phyloP scores from a whole-genome alignment of 2,797 vertebrate genomes.

The Chelon auratus region DNA sequence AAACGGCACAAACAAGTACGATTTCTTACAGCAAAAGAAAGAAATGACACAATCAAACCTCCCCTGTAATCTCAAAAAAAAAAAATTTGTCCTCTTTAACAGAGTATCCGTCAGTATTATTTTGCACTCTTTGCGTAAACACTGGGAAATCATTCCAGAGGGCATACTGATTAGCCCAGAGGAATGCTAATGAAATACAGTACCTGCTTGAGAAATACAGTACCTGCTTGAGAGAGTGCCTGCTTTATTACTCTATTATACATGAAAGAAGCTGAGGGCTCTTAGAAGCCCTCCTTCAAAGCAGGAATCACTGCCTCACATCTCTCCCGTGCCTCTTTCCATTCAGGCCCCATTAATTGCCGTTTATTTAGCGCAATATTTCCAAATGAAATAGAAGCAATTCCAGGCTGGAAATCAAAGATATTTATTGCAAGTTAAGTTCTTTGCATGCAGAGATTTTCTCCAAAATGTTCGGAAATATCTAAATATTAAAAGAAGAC shows the following conservation, averaged over 20 bases:
- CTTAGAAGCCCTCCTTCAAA: constrained; percentile 73
- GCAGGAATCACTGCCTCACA: constrained; percentile 63
- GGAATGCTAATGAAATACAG: constrained; percentile 69
- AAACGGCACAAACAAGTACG: constrained; percentile 3
- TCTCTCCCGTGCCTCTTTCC: constrained; percentile 59
- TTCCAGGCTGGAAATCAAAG: constrained; percentile 12
- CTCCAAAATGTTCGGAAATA: no score
- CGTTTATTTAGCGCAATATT: constrained; percentile 62
- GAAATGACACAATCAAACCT: constrained; percentile 26
- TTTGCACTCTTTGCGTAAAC: constrained; percentile 65
- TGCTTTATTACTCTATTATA: constrained; percentile 76
- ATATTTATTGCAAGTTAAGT: constrained; percentile 3
- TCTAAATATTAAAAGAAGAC: no score
- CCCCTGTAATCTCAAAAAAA: constrained; percentile 2
- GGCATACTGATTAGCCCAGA: constrained; percentile 64
- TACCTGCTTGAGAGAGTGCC: constrained; percentile 69
- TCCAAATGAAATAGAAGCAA: constrained; percentile 54
- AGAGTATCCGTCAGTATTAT: constrained; percentile 49
- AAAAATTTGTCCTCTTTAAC: constrained; percentile 33
- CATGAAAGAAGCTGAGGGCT: constrained; percentile 70
- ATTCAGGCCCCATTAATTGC: constrained; percentile 65
- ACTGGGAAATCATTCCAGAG: constrained; percentile 52
- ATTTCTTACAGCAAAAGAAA: constrained; percentile 8
- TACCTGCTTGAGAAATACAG: constrained; percentile 73
- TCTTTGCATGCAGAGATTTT: not conserved